Evolutionary conservation across 1,140 invertebrate species (phyloP), one percentile per base, ranked within the genome.

Genomic region (Halictus rubicundus): DNA sequence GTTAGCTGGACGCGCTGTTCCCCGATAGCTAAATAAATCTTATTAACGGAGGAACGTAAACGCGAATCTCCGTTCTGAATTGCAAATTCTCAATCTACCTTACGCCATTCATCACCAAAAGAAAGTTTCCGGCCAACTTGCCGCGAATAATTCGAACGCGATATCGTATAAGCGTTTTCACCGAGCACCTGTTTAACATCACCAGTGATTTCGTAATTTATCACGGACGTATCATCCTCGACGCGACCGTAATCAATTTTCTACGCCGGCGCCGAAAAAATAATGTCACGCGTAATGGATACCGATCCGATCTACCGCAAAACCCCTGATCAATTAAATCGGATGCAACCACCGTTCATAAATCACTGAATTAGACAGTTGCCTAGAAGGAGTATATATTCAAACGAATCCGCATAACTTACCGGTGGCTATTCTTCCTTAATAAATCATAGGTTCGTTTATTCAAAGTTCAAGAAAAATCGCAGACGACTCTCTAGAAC

Each of bases 101-200:
- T n/a, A 42, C 14, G 32, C 10, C 46, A 75, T 75, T 57, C n/a
- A 68, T 75, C 72, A 75, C 63, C 19, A 16, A 32, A 75, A 57
- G 27, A 57, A 68, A 75, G 32, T 74, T 68, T 57, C 66, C 23
- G 46, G 10, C 49, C 72, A 16, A 68, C 52, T 25, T 73, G 27
- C n/a, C 23, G n/a, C 42, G 60, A 54, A 63, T 54, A 52, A 65
- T 49, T 57, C 32, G 23, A 25, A 39, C 32, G 10, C 32, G n/a
- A 42, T 42, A 19, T 66, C 52, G 66, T 42, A 21, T 25, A 39
- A 54, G 66, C 12, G 37, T 68, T 23, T n/a, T 39, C 8, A 0
- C 4, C 19, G 3, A 42, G 0, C 49, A 59, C 19, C 73, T 57
- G 64, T 68, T 57, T n/a, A 75, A 42, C 16, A 25, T 19, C 23